Evolutionary conservation across 2,113 vertebrate species (phyloP), one percentile per base, ranked within the genome.

Genomic region (Alethe diademata): DNA sequence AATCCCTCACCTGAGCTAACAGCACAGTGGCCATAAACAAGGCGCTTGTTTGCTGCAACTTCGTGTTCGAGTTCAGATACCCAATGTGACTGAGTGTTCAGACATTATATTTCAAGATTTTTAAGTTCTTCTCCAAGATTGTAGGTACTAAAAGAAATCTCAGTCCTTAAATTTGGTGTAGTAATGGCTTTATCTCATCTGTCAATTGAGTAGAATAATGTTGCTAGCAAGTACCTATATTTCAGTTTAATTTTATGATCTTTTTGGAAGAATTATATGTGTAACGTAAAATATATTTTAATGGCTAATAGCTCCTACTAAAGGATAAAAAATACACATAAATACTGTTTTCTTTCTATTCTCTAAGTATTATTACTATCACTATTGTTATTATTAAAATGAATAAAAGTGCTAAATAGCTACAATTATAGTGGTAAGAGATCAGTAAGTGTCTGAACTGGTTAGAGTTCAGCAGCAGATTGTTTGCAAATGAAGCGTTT

Each of bases 401-500:
- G 67, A 91, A 95, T 94, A 83, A 35, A 88, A 91, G 33, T 50
- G 42, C 80, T 97, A 95, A 95, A 96, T 91, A 96, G 85, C 65
- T 88, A 5, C 93, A 92, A 12, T 76, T 84, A 18, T 45, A 90
- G 64, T 31, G 35, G 69, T 95, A 85, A 92, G 95, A 94, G 74
- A 89, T 95, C 86, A 93, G 86, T 73, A 85, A 38, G 79, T 67
- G 60, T 95, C 93, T 95, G 86, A 94, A 95, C 92, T 92, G 92
- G 45, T 91, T 67, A 31, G 64, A 88, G 76, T 85, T 97, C 93
- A 86, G 94, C 92, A 93, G 74, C 94, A 97, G 94, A 92, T 97
- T 97, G 83, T 93, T 90, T 57, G 58, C 76, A 78, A 82, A 85
- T 87, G 53, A 90, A 57, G 35, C 79, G 23, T 88, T 91, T 66